These are phyloP conservation scores for Tragelaphus eurycerus DNA, from an alignment of 2,797 vertebrate species.

Conservation along the genomic window DNA sequence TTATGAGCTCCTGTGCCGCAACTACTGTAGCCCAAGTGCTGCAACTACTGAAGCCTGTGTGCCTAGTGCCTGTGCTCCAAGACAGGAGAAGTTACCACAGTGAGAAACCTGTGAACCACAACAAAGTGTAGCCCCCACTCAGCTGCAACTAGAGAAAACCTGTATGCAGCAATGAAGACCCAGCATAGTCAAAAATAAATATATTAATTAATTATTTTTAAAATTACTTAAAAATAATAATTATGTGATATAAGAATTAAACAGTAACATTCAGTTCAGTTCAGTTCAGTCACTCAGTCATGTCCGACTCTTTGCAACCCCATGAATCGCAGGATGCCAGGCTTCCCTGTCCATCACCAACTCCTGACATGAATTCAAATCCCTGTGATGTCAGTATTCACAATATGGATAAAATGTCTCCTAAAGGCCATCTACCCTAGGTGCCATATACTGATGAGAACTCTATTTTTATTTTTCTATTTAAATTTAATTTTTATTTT, in stretches of 20 bases:
- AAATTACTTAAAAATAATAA: neutral
- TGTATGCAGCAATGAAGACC: neutral
- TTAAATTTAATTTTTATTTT: neutral
- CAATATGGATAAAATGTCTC: neutral
- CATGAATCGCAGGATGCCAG: too few relatives aligned
- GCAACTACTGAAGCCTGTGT: neutral
- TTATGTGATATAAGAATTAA: neutral
- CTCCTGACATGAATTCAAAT: neutral
- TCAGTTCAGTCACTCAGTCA: too few relatives aligned
- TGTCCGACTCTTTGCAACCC: too few relatives aligned
- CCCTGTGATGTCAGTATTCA: neutral
- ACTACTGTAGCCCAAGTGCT: neutral
- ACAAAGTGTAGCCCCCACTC: accelerated
- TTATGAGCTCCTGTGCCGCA: accelerated
- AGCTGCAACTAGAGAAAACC: neutral
- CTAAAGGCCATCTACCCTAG: neutral
- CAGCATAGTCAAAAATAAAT: neutral
- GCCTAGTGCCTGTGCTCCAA: neutral
- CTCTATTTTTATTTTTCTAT: neutral
- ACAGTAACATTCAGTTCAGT: neutral
- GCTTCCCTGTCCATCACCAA: too few relatives aligned
- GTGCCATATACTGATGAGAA: neutral
- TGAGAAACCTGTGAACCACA: neutral
- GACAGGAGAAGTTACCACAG: neutral
- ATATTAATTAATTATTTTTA: neutral